Evolutionary conservation across 2,888 invertebrate species (phyloP).

Genomic region (Argyresthia albistria): DNA sequence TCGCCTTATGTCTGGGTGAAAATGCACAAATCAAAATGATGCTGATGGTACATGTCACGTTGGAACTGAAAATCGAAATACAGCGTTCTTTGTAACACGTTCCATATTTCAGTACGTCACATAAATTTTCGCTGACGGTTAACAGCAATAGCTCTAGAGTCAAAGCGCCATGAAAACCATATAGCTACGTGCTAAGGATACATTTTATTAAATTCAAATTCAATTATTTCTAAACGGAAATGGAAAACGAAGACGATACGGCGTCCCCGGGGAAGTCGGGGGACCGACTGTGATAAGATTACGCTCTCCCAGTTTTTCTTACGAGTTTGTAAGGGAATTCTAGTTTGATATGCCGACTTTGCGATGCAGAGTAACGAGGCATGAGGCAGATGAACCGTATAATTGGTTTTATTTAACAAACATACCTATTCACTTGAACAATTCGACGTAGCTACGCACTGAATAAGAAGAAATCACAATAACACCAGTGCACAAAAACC

Average conservation of each 20-base stretch:
- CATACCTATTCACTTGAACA: no score
- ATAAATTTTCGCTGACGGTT: background rate
- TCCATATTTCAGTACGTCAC: background rate
- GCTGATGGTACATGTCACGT: background rate
- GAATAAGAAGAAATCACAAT: no score
- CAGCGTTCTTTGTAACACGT: background rate
- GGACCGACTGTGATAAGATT: background rate
- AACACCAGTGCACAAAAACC: no score
- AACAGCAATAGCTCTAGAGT: background rate
- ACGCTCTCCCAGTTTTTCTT: background rate
- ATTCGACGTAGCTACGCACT: no score
- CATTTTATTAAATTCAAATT: constrained; percentile 26
- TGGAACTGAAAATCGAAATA: background rate
- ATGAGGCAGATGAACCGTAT: no score
- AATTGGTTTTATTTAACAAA: no score
- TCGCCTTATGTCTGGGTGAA: no score
- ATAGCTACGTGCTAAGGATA: constrained; percentile 9
- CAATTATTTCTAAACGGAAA: constrained; percentile 55
- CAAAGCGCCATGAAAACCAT: background rate
- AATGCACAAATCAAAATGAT: constrained; percentile 13
- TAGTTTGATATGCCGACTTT: background rate
- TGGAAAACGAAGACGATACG: constrained; percentile 44
- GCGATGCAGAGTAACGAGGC: no score
- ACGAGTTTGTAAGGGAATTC: background rate
- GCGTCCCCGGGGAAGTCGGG: constrained; percentile 9